Percentiles rank a stretch among this genome's conserved stretches.
Conservation (phyloP, 2,797 vertebrate genomes). For the Apogon hyalosoma region DNA sequence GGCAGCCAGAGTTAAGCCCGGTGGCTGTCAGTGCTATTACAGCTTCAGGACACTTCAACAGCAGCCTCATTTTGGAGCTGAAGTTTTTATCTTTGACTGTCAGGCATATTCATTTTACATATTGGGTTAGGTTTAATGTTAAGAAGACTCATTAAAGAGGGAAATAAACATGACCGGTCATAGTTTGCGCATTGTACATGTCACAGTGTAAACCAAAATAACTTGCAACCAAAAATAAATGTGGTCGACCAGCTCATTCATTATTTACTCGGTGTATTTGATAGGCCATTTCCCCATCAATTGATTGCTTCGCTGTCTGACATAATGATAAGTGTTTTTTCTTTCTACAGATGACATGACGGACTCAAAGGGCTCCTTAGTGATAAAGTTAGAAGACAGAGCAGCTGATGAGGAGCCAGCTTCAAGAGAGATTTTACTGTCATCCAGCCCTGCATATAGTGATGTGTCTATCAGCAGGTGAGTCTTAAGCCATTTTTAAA, state of each 20-base stretch:
- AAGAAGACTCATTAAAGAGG: no score
- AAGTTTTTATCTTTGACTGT: no score
- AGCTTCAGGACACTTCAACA: no score
- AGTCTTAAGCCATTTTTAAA: constrained; percentile 9
- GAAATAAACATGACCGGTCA: no score
- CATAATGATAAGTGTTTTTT: constrained; percentile 1
- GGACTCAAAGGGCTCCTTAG: constrained; percentile 25
- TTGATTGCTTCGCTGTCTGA: constrained; percentile 1
- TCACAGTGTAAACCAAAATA: no score
- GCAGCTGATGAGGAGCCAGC: constrained; percentile 30
- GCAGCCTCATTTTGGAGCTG: no score
- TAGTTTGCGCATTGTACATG: no score
- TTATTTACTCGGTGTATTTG: background rate
- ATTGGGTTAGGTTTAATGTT: no score
- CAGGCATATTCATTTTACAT: no score
- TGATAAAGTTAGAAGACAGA: constrained; percentile 36
- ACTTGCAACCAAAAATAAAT: background rate
- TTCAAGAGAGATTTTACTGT: constrained; percentile 25
- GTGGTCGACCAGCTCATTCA: background rate
- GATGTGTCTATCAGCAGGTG: constrained; percentile 86
- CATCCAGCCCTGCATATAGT: constrained; percentile 75
- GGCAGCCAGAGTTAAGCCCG: no score
- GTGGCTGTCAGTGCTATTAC: no score
- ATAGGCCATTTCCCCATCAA: background rate
- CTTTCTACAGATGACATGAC: constrained; percentile 36